Percentiles rank a stretch among this genome's conserved stretches.
These are phyloP conservation scores for Spatula versicolor DNA, from an alignment of 2,797 vertebrate species.

Conservation along the genomic window DNA sequence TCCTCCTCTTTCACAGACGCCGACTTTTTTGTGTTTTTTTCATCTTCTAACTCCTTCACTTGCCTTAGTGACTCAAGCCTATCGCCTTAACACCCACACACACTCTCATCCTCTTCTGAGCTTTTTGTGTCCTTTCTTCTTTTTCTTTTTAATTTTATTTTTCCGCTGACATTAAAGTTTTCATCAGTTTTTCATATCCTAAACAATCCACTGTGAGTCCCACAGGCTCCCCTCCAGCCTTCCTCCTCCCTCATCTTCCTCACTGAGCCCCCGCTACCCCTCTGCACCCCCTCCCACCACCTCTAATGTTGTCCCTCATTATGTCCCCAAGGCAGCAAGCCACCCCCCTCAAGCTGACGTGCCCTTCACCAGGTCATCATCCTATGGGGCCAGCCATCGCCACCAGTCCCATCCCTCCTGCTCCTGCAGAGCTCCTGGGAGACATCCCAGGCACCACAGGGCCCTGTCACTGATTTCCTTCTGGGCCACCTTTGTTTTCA, in stretches of 20 bases:
- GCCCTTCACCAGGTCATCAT: neutral
- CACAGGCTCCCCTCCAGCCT: neutral
- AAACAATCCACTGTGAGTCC: neutral
- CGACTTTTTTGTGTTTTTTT: neutral
- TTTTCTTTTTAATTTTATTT: neutral
- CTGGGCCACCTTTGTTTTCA: neutral
- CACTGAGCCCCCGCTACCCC: neutral
- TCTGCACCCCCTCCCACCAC: too few relatives aligned
- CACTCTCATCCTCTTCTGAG: neutral
- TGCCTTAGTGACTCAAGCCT: neutral
- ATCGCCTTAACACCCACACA: neutral
- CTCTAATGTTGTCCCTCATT: too few relatives aligned
- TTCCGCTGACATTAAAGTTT: neutral
- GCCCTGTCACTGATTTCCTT: rapidly evolving
- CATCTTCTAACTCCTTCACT: neutral
- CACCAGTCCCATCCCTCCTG: neutral
- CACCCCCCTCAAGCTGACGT: rapidly evolving
- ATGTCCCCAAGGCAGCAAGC: too few relatives aligned
- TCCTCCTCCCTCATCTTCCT: neutral
- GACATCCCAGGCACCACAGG: rapidly evolving
- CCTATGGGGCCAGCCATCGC: neutral
- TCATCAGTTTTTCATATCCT: neutral
- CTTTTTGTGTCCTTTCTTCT: neutral
- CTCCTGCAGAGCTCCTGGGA: neutral
- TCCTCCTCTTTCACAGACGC: neutral